Evolutionary conservation across 2,113 vertebrate species (phyloP).

Genomic region (Leptosomus discolor): DNA sequence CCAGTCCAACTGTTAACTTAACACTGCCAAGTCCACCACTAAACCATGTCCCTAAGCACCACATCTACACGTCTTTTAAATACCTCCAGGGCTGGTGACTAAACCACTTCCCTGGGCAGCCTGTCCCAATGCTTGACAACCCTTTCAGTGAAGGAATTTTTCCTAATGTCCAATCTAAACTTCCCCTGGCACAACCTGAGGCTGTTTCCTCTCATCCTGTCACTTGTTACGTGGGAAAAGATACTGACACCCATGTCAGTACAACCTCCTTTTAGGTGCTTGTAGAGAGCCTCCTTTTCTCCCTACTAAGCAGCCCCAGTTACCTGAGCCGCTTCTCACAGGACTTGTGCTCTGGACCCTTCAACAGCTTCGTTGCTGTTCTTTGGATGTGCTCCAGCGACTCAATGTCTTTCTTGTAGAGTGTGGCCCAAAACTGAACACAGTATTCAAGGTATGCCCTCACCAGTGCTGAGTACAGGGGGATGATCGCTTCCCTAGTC

Average conservation of each 20-base stretch:
- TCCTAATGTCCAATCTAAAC: neutral
- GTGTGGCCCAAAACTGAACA: neutral
- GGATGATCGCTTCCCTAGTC: neutral
- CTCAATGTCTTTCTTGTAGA: neutral
- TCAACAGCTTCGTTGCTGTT: neutral
- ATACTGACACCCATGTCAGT: accelerated
- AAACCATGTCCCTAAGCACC: neutral
- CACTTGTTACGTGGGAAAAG: neutral
- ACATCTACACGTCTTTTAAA: neutral
- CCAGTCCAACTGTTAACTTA: accelerated
- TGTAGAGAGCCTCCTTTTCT: neutral
- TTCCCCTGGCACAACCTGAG: neutral
- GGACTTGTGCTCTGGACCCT: neutral
- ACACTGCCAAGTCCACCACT: neutral
- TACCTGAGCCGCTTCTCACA: neutral
- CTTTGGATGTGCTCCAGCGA: accelerated
- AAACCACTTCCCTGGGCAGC: neutral
- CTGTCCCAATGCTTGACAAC: neutral
- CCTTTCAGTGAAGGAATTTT: neutral
- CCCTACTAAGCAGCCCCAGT: neutral
- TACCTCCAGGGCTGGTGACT: neutral
- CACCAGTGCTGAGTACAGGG: neutral
- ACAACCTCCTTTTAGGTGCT: neutral
- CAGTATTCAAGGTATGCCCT: neutral
- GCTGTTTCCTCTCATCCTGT: neutral